Evolutionary conservation across 2,797 vertebrate species (phyloP).

Genomic region (Alauda arvensis): DNA sequence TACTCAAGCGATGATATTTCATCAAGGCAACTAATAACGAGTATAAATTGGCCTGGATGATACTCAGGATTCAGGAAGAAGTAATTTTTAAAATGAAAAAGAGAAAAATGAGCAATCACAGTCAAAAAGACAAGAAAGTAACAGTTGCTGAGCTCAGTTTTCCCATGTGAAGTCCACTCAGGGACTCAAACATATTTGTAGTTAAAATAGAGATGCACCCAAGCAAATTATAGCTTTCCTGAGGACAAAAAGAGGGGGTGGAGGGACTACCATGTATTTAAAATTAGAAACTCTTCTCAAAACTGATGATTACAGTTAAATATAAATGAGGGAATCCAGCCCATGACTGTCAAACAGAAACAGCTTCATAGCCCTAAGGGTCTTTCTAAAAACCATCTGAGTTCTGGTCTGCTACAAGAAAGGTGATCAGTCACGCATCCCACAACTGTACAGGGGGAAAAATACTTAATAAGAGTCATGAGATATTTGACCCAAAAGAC

Average conservation of each 20-base stretch:
- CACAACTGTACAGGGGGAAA: not conserved
- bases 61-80: not conserved
- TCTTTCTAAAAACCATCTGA: slow-evolving; percentile 44
- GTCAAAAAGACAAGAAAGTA: not conserved
- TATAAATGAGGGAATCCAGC: slow-evolving; percentile 64
- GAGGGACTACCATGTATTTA: slow-evolving; percentile 29
- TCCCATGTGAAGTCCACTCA: not conserved
- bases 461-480: slow-evolving; percentile 11
- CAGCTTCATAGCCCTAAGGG: slow-evolving; percentile 37
- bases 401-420: not conserved
- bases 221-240: slow-evolving; percentile 54
- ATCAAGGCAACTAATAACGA: not conserved
- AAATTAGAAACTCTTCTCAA: slow-evolving; percentile 63
- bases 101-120: not conserved
- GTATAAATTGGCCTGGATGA: not conserved
- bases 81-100: not conserved
- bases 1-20: not conserved
- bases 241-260: slow-evolving; percentile 5
- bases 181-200: not conserved
- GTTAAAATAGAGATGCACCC: slow-evolving; percentile 27
- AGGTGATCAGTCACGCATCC: slow-evolving; percentile 48
- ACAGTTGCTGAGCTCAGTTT: not conserved
- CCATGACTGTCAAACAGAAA: slow-evolving; percentile 51
- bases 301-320: slow-evolving; percentile 64
- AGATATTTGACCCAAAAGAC: slow-evolving; percentile 48